Evolutionary conservation across 2,797 vertebrate species (phyloP), one percentile per base, ranked within the genome.

Genomic region (Cyclopterus lumpus): DNA sequence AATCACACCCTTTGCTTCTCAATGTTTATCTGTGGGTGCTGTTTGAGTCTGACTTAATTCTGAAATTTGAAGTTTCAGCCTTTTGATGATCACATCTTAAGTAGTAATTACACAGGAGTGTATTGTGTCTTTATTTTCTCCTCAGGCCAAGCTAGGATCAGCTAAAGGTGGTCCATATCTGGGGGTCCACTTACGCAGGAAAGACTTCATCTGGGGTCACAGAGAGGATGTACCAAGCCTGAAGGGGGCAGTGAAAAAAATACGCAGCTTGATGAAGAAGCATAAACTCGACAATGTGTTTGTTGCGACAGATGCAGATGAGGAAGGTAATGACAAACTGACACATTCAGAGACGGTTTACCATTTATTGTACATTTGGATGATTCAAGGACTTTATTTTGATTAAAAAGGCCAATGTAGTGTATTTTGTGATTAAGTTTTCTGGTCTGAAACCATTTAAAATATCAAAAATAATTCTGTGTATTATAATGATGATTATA

Each of bases 191-290:
- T 94, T 99, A 46, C 94, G 97, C 60, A 95, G 98, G 57, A 99
- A 96, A 77, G 98, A 99, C 88, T 99, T 99, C 46, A 93, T 99
- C 83, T 99, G 98, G 98, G 98, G 97, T 59, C 98, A 99, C 93
- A 92, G 97, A 89, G 96, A 97, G 42, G 98, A 99, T 0, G 96
- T 99, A 16, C 97, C 98, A 57, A 97, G 96, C 80, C 94, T 99
- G n/a, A 95, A 93, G 28, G 96, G 94, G 16, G 96, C 97, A 0
- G 96, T 93, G 22, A 94, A 94, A 91, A 97, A 95, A 89, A 97
- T 99, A 49, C 95, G 34, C 30, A 95, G 93, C 85, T 94, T 99
- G 54, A 91, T 98, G 96, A 94, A 95, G 86, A 93, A 72, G 3
- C 93, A 96, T 74, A 94, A 94, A 85, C 93, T 99, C 24, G 83